phyloP scores from a whole-genome alignment of 2,797 vertebrate species.

The Poeciliopsis paucimaculata region DNA sequence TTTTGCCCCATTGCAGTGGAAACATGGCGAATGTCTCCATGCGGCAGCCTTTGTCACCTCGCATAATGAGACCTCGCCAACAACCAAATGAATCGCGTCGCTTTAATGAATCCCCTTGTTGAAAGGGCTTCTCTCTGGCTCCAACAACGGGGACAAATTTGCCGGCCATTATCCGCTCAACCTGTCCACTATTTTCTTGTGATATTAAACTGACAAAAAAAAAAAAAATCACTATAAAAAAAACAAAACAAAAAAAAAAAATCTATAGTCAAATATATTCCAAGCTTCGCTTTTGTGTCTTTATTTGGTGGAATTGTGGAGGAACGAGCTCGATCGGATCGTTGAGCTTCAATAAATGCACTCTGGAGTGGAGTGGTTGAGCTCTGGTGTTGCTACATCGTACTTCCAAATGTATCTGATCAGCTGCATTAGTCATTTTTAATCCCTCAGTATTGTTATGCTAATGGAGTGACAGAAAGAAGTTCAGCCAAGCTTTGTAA shows the following conservation, averaged over 20 bases:
- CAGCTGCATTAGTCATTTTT: slow-evolving; percentile 30
- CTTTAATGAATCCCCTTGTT: slow-evolving; percentile 59
- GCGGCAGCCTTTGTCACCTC: slow-evolving; percentile 43
- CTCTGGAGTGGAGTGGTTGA: slow-evolving; percentile 2
- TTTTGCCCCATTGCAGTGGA: slow-evolving; percentile 37
- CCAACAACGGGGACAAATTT: slow-evolving; percentile 62
- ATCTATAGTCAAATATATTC: slow-evolving; percentile 2
- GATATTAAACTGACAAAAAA: slow-evolving; percentile 24
- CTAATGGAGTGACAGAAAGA: slow-evolving; percentile 47
- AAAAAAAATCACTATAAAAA: slow-evolving; percentile 7
- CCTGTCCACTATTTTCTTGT: slow-evolving; percentile 28
- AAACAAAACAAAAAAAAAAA: slow-evolving; percentile 15
- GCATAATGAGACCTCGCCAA: slow-evolving; percentile 68
- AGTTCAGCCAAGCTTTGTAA: slow-evolving; percentile 44
- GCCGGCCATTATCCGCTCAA: slow-evolving; percentile 55
- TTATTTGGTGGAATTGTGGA: background rate
- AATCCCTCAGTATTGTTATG: slow-evolving; percentile 47
- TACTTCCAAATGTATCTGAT: slow-evolving; percentile 30
- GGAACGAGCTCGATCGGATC: slow-evolving; percentile 9
- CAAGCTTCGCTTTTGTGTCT: background rate
- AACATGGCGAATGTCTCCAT: slow-evolving; percentile 49
- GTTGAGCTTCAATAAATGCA: slow-evolving; percentile 4
- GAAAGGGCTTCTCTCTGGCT: slow-evolving; percentile 49
- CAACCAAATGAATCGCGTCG: slow-evolving; percentile 61
- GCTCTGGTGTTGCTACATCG: slow-evolving; percentile 8